These are phyloP conservation scores for Melanotaenia parkinsoni DNA, from an alignment of 2,797 vertebrate species.

Conservation along the genomic window DNA sequence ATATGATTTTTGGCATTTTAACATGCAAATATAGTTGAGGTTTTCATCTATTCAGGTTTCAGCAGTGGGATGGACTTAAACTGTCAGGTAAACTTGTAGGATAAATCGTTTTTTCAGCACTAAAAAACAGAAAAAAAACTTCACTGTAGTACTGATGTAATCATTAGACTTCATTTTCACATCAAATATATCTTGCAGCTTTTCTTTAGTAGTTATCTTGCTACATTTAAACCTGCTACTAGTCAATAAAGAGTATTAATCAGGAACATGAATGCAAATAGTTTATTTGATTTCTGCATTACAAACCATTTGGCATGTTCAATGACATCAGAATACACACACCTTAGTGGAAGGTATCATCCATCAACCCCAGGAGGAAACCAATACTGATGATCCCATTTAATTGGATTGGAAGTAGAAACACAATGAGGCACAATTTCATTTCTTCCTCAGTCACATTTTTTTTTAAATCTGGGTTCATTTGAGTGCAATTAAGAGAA, in stretches of 20 bases:
- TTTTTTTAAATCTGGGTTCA: background rate
- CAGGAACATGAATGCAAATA: slow-evolving; percentile 16
- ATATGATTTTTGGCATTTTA: slow-evolving; percentile 1
- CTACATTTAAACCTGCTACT: background rate
- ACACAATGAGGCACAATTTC: slow-evolving; percentile 12
- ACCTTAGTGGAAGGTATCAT: slow-evolving; percentile 14
- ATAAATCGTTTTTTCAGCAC: background rate
- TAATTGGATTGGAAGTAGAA: background rate
- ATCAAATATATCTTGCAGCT: background rate
- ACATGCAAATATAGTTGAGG: background rate
- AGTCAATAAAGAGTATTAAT: background rate
- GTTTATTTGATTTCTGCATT: slow-evolving; percentile 57
- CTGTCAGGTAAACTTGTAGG: background rate
- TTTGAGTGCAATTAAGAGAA: background rate
- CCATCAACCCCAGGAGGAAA: slow-evolving; percentile 1
- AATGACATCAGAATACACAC: slow-evolving; percentile 1
- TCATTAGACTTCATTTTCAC: background rate
- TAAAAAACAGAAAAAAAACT: background rate
- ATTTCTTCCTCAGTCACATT: slow-evolving; percentile 10
- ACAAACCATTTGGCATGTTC: slow-evolving; percentile 35
- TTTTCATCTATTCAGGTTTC: background rate
- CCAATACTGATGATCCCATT: slow-evolving; percentile 1
- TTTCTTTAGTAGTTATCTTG: background rate
- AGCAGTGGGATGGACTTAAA: background rate
- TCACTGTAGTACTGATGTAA: background rate